phyloP scores from a whole-genome alignment of 2,888 invertebrate genomes.

The Cremastobaeus sp. region DNA sequence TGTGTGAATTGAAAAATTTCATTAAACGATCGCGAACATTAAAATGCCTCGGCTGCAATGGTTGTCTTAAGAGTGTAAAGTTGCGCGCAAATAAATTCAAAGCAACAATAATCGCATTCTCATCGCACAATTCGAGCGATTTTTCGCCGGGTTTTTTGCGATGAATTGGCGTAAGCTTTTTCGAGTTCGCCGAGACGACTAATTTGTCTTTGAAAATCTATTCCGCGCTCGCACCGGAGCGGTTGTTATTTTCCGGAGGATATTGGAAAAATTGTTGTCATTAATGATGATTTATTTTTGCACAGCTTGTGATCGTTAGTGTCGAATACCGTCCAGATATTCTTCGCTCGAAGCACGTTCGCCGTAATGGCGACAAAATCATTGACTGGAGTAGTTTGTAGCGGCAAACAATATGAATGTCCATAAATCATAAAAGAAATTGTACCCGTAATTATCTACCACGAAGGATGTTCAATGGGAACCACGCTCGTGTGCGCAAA shows the following conservation, averaged over 20 bases:
- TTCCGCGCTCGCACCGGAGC: not conserved
- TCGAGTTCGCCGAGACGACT: too few relatives aligned
- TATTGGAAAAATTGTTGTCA: not conserved
- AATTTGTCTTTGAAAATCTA: too few relatives aligned
- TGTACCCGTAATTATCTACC: constrained; percentile 62
- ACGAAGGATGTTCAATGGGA: constrained; percentile 59
- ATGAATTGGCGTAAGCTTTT: too few relatives aligned
- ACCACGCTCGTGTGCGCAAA: constrained; percentile 57
- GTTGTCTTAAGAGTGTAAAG: too few relatives aligned
- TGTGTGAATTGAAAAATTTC: too few relatives aligned
- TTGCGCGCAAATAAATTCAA: too few relatives aligned
- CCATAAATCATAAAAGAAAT: constrained; percentile 61
- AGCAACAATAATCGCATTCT: too few relatives aligned
- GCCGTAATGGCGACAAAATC: constrained; percentile 57
- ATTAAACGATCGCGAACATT: too few relatives aligned
- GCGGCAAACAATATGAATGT: constrained; percentile 54
- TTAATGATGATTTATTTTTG: constrained; percentile 19
- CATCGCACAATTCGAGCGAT: too few relatives aligned
- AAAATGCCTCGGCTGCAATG: too few relatives aligned
- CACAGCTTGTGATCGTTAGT: constrained; percentile 31
- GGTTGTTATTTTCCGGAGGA: not conserved
- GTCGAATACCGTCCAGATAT: constrained; percentile 47
- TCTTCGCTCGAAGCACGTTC: constrained; percentile 36
- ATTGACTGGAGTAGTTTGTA: constrained; percentile 53
- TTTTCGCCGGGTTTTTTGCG: too few relatives aligned